Base-by-base conservation (phyloP, 2,113 vertebrate species). In the Lophotis ruficrista region DNA sequence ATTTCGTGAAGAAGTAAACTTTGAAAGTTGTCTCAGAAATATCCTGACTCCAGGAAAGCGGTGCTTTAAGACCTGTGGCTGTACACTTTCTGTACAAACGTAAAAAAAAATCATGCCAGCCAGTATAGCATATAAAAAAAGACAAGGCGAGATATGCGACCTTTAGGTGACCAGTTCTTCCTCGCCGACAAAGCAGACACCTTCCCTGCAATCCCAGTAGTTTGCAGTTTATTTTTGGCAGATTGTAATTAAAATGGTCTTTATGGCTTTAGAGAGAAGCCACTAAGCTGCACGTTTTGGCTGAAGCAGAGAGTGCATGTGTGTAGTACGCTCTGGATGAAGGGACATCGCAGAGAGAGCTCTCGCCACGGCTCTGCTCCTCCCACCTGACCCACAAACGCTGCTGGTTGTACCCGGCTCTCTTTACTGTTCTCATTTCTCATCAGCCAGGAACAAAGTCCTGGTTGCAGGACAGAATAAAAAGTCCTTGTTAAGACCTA, bases 161-260 rank as follows among this genome's bases (percentile, higher is more conserved):
- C 71, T 92, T 1, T 4, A 77, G 60, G 83, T 60, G 66, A 83
- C 13, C 41, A 3, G 56, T 45, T 86, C 86, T 47, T 87, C 51
- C 57, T 68, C 7, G 6, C 69, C 71, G 27, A 75, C 78, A 38
- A 48, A 77, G 86, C 89, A 84, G 84, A 78, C 56, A 79, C 71
- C 83, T 84, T 84, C 85, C 87, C 83, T 77, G 56, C 83, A 58
- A 47, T 48, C 61, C 79, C 87, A 94, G 21, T 0, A 18, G 68
- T 35, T 78, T 88, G 89, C 89, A 95, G 84, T 47, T 57, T 85
- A 81, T 95, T 97, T 95, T 89, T 91, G 90, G 94, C 93, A 91
- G 87, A 87, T 58, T 25, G 15, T 77, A 77, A 89, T 91, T 70
- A 71, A 83, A 73, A 62, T 20, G 51, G 92, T 95, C 65, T 62